Base-by-base conservation (phyloP, 1,140 invertebrate species). In the Saccostrea cuccullata region DNA sequence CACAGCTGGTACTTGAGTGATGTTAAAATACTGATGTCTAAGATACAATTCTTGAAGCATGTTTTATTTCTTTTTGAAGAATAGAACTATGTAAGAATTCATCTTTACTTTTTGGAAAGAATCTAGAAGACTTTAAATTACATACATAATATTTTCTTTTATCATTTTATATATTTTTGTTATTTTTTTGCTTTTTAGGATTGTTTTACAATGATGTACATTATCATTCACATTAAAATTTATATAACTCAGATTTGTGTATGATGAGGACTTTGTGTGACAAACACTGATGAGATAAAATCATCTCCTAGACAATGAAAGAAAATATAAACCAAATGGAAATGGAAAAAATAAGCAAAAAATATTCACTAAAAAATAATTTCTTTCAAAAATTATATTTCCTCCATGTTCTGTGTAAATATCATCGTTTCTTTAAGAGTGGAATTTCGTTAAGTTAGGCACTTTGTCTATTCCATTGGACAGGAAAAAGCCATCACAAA, bases 91-190 rank as follows among this genome's bases (percentile, higher is more conserved):
- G 15, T 64, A 20, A 20, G 15, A 64, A 64, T 17, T 64, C 13
- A 20, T 64, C 58, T 64, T 6, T n/a, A 64, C 6, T 20, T 20
- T 64, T 20, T 64, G 17, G n/a, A 64, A 64, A 64, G 58, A 64
- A 64, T 64, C 58, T 20, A n/a, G n/a, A 64, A 64, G 4, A 17
- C 0, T 15, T 6, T 15, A 64, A 5, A 64, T 64, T 6, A 64
- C 6, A 64, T 64, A 64, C 15, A 64, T 17, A 64, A 17, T 20
- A 17, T n/a, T 36, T 77, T 77, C 70, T 77, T 77, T 77, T 77
- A 77, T 36, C 70, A 13, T 77, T 30, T 77, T 77, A 77, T 77
- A 77, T 77, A 30, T 77, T 77, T 64, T 77, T 73, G 70, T 73
- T 73, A 73, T 73, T 26, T 73, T 73, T 26, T 77, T 36, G n/a